These are phyloP conservation scores for Spea bombifrons DNA, from an alignment of 2,113 vertebrate genomes.

Conservation along the genomic window DNA sequence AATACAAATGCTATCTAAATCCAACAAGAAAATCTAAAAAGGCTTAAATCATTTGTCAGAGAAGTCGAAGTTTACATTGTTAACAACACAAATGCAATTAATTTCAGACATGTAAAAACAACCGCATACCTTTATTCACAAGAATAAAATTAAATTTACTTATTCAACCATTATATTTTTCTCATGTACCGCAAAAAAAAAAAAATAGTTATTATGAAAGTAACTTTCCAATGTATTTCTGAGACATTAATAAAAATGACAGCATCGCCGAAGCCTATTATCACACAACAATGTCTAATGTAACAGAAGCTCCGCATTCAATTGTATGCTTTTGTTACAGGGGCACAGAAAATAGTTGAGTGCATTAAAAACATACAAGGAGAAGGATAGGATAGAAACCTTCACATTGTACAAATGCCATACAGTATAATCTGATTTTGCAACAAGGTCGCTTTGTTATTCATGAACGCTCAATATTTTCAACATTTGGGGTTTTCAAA, in stretches of 20 bases:
- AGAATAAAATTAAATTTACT: not conserved
- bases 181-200: not conserved
- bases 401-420: constrained; percentile 11
- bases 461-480: not conserved
- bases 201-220: not conserved
- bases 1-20: not conserved
- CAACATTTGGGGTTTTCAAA: not conserved
- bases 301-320: constrained; percentile 1
- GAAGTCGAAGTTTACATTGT: not conserved
- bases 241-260: not conserved
- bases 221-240: constrained; percentile 4
- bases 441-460: constrained; percentile 21
- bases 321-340: constrained; percentile 11
- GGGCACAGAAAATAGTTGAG: not conserved
- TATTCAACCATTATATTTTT: constrained; percentile 1
- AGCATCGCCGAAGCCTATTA: constrained; percentile 8
- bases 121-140: not conserved
- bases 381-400: not conserved
- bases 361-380: not conserved
- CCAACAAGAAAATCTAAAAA: not conserved
- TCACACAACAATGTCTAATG: constrained; percentile 10
- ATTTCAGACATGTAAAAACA: not conserved
- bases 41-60: not conserved
- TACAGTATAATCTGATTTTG: constrained; percentile 8
- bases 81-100: not conserved